These are phyloP conservation scores for Drosophila tripunctata DNA, from an alignment of 2,888 invertebrate genomes.

Conservation along the genomic window DNA sequence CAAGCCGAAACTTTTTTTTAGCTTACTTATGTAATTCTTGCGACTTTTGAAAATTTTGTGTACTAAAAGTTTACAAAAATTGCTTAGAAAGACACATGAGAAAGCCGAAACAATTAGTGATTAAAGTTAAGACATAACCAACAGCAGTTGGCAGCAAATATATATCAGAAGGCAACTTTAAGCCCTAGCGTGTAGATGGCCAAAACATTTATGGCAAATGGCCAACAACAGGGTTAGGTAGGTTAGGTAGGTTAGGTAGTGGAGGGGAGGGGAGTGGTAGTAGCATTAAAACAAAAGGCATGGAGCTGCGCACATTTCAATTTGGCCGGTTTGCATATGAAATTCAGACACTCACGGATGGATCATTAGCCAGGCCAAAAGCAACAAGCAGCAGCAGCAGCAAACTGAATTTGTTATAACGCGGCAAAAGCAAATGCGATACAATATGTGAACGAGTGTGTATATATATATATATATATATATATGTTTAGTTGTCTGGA, in stretches of 20 bases:
- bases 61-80: conserved; percentile 46
- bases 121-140: conserved; percentile 34
- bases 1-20: no score
- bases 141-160: conserved; percentile 45
- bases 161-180: conserved; percentile 39
- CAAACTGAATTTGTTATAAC: conserved; percentile 74
- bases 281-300: conserved; percentile 37
- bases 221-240: conserved; percentile 37
- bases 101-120: not conserved
- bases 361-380: conserved; percentile 74
- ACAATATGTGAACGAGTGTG: conserved; percentile 4
- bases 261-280: not conserved
- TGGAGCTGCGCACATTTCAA: conserved; percentile 70
- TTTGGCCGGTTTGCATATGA: conserved; percentile 71
- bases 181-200: conserved; percentile 31
- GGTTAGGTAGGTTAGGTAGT: not conserved
- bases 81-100: conserved; percentile 28
- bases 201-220: conserved; percentile 53
- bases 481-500: conserved; percentile 53
- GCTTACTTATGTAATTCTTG: no score
- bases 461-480: conserved; percentile 2
- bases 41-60: no score
- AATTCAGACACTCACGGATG: conserved; percentile 58
- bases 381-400: conserved; percentile 30
- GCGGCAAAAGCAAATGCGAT: conserved; percentile 38